Percentiles rank a stretch among this genome's conserved stretches.
Conservation (phyloP, 2,888 invertebrate genomes). For the Malachius bipustulatus region DNA sequence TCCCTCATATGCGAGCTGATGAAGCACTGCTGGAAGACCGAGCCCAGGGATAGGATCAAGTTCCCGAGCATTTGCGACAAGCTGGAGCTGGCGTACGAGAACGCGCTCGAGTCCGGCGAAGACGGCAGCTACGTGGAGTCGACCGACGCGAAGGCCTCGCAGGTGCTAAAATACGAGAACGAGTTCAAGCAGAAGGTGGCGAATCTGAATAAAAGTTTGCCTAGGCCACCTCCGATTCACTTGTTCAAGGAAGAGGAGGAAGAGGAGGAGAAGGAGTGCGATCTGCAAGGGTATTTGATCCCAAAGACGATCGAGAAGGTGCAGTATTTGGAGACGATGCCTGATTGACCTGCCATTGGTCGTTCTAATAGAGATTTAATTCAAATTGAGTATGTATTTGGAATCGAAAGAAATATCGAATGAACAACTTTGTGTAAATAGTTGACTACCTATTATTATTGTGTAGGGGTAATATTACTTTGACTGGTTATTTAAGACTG, state of each 20-base stretch:
- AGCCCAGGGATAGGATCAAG: slow-evolving; percentile 62
- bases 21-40: slow-evolving; percentile 70
- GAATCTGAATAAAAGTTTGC: slow-evolving; percentile 30
- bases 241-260: slow-evolving; percentile 35
- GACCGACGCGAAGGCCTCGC: slow-evolving; percentile 1
- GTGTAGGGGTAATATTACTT: no score
- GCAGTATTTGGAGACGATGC: slow-evolving; percentile 34
- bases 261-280: slow-evolving; percentile 43
- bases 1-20: slow-evolving; percentile 60
- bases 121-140: slow-evolving; percentile 14
- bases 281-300: slow-evolving; percentile 56
- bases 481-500: no score
- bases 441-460: no score
- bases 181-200: slow-evolving; percentile 19
- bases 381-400: no score
- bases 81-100: slow-evolving; percentile 39
- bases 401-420: no score
- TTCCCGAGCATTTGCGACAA: slow-evolving; percentile 60
- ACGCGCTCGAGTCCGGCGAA: no score
- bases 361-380: no score
- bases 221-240: slow-evolving; percentile 45
- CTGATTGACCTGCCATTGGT: no score
- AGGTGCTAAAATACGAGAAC: slow-evolving; percentile 19
- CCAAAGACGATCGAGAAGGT: slow-evolving; percentile 38
- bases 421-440: no score